A percentile compares a stretch with the other conserved stretches of the same genome.
These are phyloP conservation scores for Pagetopsis macropterus DNA, from an alignment of 2,797 vertebrate genomes.

Conservation along the genomic window DNA sequence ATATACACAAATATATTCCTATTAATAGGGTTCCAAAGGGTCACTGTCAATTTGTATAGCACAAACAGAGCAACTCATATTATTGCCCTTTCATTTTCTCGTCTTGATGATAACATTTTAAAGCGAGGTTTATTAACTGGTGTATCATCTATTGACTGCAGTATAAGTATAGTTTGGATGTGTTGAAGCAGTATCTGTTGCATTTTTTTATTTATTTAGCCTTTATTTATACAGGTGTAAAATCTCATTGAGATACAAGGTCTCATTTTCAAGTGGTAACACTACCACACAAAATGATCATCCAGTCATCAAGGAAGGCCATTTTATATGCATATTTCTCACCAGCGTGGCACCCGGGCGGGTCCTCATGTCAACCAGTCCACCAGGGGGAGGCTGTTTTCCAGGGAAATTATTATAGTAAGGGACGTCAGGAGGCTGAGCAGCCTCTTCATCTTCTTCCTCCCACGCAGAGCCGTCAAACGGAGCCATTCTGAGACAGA, in stretches of 20 bases:
- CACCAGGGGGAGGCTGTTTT: conserved; percentile 95
- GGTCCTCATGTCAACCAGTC: conserved; percentile 92
- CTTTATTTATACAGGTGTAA: too few species aligned
- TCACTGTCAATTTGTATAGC: conserved; percentile 2
- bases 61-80: not conserved
- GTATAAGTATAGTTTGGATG: conserved; percentile 6
- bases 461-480: conserved; percentile 98
- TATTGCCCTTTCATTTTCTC: not conserved
- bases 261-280: too few species aligned
- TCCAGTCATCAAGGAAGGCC: too few species aligned
- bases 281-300: too few species aligned
- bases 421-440: conserved; percentile 89
- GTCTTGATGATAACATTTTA: not conserved
- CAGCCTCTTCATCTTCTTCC: conserved; percentile 94
- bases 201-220: not conserved
- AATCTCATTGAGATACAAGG: too few species aligned
- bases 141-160: not conserved
- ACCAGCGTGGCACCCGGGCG: conserved; percentile 92
- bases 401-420: conserved; percentile 98
- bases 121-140: not conserved
- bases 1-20: not conserved
- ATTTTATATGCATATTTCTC: conserved; percentile 52
- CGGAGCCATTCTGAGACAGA: conserved; percentile 91
- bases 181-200: conserved; percentile 17
- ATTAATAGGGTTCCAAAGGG: conserved; percentile 14